Evolutionary conservation across 2,113 vertebrate species (phyloP), one percentile per base, ranked within the genome.

Genomic region (Panurus biarmicus): DNA sequence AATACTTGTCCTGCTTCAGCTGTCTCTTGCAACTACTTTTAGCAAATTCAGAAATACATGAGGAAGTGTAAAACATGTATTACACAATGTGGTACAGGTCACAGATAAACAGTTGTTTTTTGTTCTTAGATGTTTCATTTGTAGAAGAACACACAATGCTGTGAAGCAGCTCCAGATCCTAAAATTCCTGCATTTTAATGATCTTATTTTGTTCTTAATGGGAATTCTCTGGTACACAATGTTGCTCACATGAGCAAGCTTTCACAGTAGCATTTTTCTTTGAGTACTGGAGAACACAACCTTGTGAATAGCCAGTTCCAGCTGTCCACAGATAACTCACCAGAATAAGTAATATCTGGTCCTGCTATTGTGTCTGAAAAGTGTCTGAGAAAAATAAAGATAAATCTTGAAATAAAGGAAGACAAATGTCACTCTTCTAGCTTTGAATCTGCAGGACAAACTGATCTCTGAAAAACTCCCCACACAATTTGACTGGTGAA

Each of bases 21-120:
- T 65, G 44, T 66, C 44, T 91, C 70, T 91, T 94, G 58, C 38
- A 85, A 38, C 75, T 94, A 94, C 88, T 90, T 94, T 93, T 95
- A 94, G 50, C 80, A 78, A 89, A 71, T 60, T 73, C 62, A 75
- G 69, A 90, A 95, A 85, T 77, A 76, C 24, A 25, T 1, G 10
- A 84, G 87, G 82, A 96, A 94, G 56, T 54, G 56, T 87, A 86
- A 94, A 93, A 73, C 22, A 45, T 10, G 4, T 44, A 50, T 70
- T 89, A 18, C 5, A 40, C 0, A 0, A 38, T 75, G 53, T 81
- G 69, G 65, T 87, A 85, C 54, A 77, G 56, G 40, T 56, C 66
- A 35, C 47, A 44, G 57, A 84, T 48, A 47, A 85, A 60, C 33
- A 51, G 15, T n/a, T 95, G 89, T 73, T 56, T 87, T 87, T 82